Evolutionary conservation across 2,888 invertebrate genomes (phyloP), one percentile per base, ranked within the genome.

Genomic region (Glyphotaelius pellucidus): DNA sequence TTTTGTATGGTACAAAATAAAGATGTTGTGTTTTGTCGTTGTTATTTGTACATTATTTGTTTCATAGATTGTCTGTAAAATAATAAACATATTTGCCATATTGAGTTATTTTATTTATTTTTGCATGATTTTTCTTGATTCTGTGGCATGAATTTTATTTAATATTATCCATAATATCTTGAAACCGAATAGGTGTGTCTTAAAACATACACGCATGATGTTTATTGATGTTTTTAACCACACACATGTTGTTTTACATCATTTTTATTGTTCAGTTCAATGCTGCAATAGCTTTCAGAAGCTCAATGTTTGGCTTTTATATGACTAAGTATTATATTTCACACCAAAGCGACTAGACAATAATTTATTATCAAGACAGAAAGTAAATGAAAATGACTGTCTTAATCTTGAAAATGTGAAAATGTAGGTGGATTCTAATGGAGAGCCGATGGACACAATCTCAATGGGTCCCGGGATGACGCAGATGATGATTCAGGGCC

Each of bases 401-500:
- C 25, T 83, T 11, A 83, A 35, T 83, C 35, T 11, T 30, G 14
- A 47, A 91, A 92, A 79, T 91, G 91, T 93, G 93, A 94, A 90
- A 90, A 93, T 92, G 93, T 93, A 98, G 97, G 97, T 98, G 94
- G 98, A 98, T 94, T 97, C 97, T 94, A 97, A 97, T 94, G 98
- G 98, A 67, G 97, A 97, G 93, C 97, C 96, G 92, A 96, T 98
- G 95, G 98, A 98, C 95, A 97, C 98, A 30, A 97, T 98, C 93
- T 97, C 98, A 31, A 97, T 98, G 95, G 97, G 98, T 92, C 97
- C 97, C 89, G 97, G 98, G 93, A 97, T 97, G 95, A 97, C 98
- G 95, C 98, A 98, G 94, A 98, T 98, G 96, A 98, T 98, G 96
- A 97, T 98, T 95, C 97, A 98, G 95, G 96, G 97, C 94, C 96